Evolutionary conservation across 2,113 vertebrate genomes (phyloP).

Genomic region (Sterna hirundo): DNA sequence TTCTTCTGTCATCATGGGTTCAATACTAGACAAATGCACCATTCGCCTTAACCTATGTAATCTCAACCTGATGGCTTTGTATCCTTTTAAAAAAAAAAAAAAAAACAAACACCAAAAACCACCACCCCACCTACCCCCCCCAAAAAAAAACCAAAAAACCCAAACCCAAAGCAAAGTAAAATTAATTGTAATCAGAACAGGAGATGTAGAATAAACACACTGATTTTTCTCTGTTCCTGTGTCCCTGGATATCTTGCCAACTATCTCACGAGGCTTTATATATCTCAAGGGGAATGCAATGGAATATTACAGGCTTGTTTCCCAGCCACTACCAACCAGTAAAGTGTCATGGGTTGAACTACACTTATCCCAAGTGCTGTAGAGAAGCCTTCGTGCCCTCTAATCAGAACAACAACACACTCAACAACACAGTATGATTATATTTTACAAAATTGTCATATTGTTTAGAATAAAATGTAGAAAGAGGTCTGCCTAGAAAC

Average conservation of each 20-base stretch:
- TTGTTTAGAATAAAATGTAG: background rate
- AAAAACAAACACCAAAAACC: background rate
- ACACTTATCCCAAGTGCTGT: background rate
- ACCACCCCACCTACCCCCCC: accelerated
- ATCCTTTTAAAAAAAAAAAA: background rate
- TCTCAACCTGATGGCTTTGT: background rate
- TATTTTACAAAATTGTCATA: background rate
- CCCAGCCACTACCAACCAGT: background rate
- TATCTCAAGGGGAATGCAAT: background rate
- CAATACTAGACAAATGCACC: background rate
- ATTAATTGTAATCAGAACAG: background rate
- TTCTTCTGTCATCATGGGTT: background rate
- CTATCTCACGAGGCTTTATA: background rate
- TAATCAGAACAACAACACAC: background rate
- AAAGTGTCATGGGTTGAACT: background rate
- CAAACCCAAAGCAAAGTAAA: background rate
- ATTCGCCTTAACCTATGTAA: background rate
- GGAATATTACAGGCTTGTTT: background rate
- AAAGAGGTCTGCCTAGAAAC: background rate
- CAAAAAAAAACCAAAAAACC: background rate
- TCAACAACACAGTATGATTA: background rate
- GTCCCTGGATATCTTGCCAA: background rate
- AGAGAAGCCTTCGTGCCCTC: background rate
- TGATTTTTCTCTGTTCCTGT: background rate
- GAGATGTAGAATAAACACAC: background rate